Conservation (phyloP, 2,113 vertebrate species). For the Perccottus glenii region DNA sequence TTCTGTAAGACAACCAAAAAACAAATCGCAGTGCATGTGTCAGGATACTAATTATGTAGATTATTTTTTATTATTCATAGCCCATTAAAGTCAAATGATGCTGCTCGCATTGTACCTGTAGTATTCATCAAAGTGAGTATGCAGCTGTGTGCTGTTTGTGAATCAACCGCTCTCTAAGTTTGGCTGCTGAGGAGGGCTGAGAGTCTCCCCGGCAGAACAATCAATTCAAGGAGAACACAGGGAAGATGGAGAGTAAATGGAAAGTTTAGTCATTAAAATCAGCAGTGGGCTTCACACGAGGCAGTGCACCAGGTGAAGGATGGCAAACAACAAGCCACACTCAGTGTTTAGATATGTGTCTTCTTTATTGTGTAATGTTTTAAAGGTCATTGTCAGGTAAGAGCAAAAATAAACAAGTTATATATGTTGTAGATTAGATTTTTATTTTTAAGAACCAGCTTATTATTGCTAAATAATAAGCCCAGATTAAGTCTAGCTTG, state of each 20-base stretch:
- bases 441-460: too few species aligned
- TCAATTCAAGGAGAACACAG: slow-evolving; percentile 17
- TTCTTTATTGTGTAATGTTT: too few species aligned
- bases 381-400: too few species aligned
- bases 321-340: background rate
- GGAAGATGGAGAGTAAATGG: slow-evolving; percentile 9
- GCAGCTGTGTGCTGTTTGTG: slow-evolving; percentile 13
- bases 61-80: slow-evolving; percentile 13
- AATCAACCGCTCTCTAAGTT: slow-evolving; percentile 21
- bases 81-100: slow-evolving; percentile 25
- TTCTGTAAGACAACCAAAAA: background rate
- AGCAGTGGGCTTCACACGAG: slow-evolving; percentile 9
- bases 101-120: slow-evolving; percentile 1
- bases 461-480: too few species aligned
- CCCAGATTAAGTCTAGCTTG: too few species aligned
- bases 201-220: slow-evolving; percentile 14
- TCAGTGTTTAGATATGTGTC: background rate
- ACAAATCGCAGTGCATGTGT: background rate
- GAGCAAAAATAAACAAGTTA: too few species aligned
- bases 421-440: too few species aligned
- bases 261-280: slow-evolving; percentile 25
- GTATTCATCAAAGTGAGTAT: slow-evolving; percentile 16
- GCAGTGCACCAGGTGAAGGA: background rate
- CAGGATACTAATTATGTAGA: slow-evolving; percentile 10
- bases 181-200: background rate